Evolutionary conservation across 2,888 invertebrate species (phyloP).

Genomic region (Agrilus mali): DNA sequence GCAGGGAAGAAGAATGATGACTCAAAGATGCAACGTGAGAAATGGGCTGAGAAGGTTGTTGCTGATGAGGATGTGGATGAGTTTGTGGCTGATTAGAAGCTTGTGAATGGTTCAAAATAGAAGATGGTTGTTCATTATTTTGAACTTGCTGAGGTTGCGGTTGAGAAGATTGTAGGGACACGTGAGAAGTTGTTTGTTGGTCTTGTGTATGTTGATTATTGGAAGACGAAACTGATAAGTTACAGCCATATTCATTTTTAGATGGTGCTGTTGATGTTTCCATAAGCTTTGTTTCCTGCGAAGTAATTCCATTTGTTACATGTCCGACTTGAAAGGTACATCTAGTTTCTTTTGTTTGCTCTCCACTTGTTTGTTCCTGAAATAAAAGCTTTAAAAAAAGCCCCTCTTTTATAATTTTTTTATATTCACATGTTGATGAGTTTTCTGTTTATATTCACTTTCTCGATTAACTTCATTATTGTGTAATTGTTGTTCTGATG

Average conservation of each 20-base stretch:
- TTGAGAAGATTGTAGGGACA: slow-evolving; percentile 8
- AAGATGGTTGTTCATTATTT: slow-evolving; percentile 6
- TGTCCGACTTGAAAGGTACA: too few species aligned
- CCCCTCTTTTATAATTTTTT: too few species aligned
- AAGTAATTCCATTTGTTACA: too few species aligned
- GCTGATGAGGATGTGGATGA: slow-evolving; percentile 14
- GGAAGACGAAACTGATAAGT: neutral
- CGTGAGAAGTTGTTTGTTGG: slow-evolving; percentile 2
- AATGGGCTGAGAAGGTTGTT: slow-evolving; percentile 9
- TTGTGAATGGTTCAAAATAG: slow-evolving; percentile 14
- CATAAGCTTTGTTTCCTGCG: too few species aligned
- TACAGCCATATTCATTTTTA: too few species aligned
- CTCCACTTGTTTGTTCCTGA: too few species aligned
- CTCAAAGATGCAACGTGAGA: slow-evolving; percentile 3
- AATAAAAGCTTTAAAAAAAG: too few species aligned
- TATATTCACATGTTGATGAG: too few species aligned
- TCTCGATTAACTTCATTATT: neutral
- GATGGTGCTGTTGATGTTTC: neutral
- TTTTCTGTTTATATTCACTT: too few species aligned
- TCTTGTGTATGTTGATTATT: slow-evolving; percentile 14
- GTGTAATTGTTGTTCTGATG: too few species aligned
- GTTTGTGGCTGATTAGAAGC: slow-evolving; percentile 11
- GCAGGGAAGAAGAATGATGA: slow-evolving; percentile 4
- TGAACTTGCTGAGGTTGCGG: slow-evolving; percentile 7
- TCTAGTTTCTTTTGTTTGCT: too few species aligned